Conservation (phyloP, 2,888 invertebrate species). For the Meteorus cinctellus region DNA sequence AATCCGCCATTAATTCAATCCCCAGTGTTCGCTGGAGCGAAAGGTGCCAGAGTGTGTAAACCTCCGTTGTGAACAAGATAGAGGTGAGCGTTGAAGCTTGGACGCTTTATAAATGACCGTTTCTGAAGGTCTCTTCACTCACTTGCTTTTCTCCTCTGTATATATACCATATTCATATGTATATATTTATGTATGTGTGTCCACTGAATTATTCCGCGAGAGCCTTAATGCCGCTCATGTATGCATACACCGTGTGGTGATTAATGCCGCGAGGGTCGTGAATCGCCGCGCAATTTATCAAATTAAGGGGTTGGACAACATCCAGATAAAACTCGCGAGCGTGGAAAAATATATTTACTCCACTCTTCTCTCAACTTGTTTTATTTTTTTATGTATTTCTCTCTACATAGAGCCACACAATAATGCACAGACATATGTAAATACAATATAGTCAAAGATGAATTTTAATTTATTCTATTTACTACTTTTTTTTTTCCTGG, state of each 20-base stretch:
- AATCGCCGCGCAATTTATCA: conserved; percentile 73
- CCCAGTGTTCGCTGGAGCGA: conserved; percentile 55
- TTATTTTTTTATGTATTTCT: conserved; percentile 12
- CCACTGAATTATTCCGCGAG: conserved; percentile 41
- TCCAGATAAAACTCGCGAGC: conserved; percentile 69
- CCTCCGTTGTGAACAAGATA: conserved; percentile 69
- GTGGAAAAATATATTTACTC: conserved; percentile 61
- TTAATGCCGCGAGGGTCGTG: conserved; percentile 69
- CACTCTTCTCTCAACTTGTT: conserved; percentile 22
- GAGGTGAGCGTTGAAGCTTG: conserved; percentile 49
- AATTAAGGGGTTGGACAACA: conserved; percentile 71
- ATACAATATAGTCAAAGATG: conserved; percentile 1
- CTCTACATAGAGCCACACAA: neutral
- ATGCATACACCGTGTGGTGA: conserved; percentile 71
- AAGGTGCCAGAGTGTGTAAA: conserved; percentile 70
- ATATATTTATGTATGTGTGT: conserved; percentile 1
- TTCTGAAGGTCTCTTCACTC: conserved; percentile 34
- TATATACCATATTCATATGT: conserved; percentile 30
- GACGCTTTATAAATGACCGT: conserved; percentile 69
- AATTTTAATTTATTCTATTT: conserved; percentile 15
- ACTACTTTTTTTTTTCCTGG: neutral
- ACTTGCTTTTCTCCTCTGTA: conserved; percentile 31
- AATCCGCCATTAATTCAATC: conserved; percentile 71
- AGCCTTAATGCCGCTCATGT: conserved; percentile 69
- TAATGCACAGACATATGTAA: neutral